These are phyloP conservation scores for Arenicola marina DNA, from an alignment of 2,888 invertebrate species.

Conservation along the genomic window DNA sequence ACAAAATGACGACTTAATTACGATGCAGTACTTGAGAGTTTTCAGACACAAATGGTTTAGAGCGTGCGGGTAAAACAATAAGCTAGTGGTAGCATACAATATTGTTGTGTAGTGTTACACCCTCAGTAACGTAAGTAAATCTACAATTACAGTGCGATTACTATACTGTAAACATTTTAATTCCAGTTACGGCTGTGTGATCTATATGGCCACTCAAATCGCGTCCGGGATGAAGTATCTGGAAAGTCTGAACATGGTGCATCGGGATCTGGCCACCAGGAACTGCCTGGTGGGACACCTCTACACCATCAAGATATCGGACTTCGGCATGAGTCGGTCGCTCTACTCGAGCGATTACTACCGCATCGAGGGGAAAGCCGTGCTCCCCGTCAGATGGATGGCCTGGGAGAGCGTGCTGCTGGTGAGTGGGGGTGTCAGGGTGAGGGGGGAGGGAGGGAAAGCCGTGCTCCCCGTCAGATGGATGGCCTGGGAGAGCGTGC, in stretches of 20 bases:
- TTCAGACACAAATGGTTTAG: too few relatives aligned
- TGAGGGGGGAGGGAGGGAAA: too few relatives aligned
- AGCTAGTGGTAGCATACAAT: too few relatives aligned
- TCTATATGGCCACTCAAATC: slow-evolving; percentile 82
- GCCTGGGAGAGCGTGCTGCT: slow-evolving; percentile 82
- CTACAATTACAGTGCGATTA: too few relatives aligned
- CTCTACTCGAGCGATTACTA: slow-evolving; percentile 74
- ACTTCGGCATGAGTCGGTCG: slow-evolving; percentile 60
- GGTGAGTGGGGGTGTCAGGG: slow-evolving; percentile 37
- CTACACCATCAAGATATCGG: slow-evolving; percentile 67
- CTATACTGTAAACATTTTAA: slow-evolving; percentile 14
- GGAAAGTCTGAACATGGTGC: slow-evolving; percentile 86
- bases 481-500: too few relatives aligned
- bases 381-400: slow-evolving; percentile 87
- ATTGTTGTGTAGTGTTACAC: too few relatives aligned
- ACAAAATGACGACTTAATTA: too few relatives aligned
- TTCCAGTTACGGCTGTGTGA: slow-evolving; percentile 79
- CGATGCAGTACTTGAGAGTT: too few relatives aligned
- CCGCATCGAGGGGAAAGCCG: slow-evolving; percentile 82
- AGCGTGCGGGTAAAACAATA: too few relatives aligned
- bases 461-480: too few relatives aligned
- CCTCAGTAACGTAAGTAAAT: too few relatives aligned
- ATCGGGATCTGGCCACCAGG: slow-evolving; percentile 84
- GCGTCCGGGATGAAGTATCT: slow-evolving; percentile 89
- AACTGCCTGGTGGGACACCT: slow-evolving; percentile 85